phyloP scores from a whole-genome alignment of 2,797 vertebrate species.

The Mycteria americana region DNA sequence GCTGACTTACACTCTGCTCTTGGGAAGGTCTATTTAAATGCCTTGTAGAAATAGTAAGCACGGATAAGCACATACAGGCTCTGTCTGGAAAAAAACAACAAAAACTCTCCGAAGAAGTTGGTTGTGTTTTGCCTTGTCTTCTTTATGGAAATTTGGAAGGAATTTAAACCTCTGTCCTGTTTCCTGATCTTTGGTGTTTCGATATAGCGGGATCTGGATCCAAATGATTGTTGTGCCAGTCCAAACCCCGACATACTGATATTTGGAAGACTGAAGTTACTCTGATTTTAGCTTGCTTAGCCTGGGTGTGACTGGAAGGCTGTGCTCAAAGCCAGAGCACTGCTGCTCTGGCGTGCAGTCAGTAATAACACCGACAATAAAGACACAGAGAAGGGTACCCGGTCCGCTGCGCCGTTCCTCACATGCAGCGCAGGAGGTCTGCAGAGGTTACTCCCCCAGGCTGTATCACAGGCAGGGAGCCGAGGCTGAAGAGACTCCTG shows the following conservation, averaged over 20 bases:
- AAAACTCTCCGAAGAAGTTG: not conserved
- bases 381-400: not conserved
- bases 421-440: not conserved
- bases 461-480: not conserved
- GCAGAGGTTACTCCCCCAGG: not conserved
- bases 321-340: not conserved
- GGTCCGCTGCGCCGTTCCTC: fast-evolving
- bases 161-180: not conserved
- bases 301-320: not conserved
- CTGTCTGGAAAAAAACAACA: not conserved
- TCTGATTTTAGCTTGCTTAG: not conserved
- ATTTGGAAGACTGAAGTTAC: not conserved
- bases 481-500: not conserved
- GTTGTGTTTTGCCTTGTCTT: not conserved
- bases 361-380: not conserved
- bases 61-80: not conserved
- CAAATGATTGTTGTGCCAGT: not conserved
- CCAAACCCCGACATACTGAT: not conserved
- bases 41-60: not conserved
- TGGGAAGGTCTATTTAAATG: not conserved
- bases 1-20: not conserved
- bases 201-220: not conserved
- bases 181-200: not conserved
- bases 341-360: not conserved
- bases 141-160: not conserved